Conservation (phyloP, 2,113 vertebrate species). For the Anhinga rufa region DNA sequence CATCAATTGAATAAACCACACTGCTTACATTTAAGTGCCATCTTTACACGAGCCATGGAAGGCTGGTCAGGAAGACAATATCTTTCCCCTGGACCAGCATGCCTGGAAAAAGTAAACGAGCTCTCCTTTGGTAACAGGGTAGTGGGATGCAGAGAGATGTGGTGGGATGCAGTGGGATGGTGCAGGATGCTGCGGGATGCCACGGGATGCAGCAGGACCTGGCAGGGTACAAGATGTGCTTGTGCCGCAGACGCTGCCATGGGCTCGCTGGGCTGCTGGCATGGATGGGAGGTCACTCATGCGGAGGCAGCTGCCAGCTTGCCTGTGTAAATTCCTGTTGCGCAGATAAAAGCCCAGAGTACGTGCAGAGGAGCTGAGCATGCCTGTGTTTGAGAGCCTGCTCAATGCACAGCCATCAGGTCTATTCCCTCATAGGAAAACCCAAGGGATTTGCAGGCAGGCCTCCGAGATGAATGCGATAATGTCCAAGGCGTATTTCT, state of each 20-base stretch:
- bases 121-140: neutral
- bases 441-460: neutral
- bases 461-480: accelerated
- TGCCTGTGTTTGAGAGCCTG: neutral
- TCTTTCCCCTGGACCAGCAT: neutral
- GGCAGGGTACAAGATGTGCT: neutral
- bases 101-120: neutral
- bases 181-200: neutral
- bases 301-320: neutral
- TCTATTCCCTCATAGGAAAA: neutral
- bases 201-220: neutral
- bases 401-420: neutral
- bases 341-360: accelerated
- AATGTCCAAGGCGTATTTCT: neutral
- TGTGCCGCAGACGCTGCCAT: accelerated
- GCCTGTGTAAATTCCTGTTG: neutral
- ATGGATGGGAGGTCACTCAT: neutral
- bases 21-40: neutral
- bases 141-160: accelerated
- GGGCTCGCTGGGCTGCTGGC: neutral
- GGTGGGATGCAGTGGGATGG: neutral
- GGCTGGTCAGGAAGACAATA: neutral
- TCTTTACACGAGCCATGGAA: neutral
- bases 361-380: neutral
- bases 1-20: neutral